These are phyloP conservation scores for Plebejus anna DNA, from an alignment of 2,888 invertebrate species.

Conservation along the genomic window DNA sequence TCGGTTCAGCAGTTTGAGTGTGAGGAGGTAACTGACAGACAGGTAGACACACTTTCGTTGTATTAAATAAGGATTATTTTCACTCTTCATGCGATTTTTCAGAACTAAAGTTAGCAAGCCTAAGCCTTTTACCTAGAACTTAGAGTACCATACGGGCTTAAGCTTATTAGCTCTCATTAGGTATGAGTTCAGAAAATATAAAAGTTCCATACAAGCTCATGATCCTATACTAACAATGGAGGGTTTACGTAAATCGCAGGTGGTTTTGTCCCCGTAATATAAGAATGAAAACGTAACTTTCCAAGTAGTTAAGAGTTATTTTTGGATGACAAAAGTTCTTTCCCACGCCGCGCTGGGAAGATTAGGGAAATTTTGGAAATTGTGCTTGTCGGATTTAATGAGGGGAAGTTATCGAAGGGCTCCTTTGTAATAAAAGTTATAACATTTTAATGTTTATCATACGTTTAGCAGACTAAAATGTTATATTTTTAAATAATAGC, in stretches of 20 bases:
- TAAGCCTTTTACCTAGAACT: neutral
- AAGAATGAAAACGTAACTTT: slow-evolving; percentile 4
- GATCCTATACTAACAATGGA: neutral
- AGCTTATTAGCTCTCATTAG: neutral
- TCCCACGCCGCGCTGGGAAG: neutral
- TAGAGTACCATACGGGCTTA: neutral
- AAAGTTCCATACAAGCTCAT: neutral
- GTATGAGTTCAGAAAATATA: neutral
- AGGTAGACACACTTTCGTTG: too few relatives aligned
- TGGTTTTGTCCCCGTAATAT: neutral
- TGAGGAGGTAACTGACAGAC: too few relatives aligned
- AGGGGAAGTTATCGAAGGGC: neutral
- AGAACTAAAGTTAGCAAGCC: neutral
- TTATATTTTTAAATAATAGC: too few relatives aligned
- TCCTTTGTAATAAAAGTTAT: slow-evolving; percentile 4
- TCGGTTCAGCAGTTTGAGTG: too few relatives aligned
- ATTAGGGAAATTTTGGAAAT: neutral
- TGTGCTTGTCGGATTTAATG: neutral
- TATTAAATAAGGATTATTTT: neutral
- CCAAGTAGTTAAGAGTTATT: slow-evolving; percentile 12
- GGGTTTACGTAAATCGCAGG: neutral
- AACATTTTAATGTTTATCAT: neutral
- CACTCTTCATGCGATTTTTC: neutral
- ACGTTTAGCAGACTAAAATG: too few relatives aligned
- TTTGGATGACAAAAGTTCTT: slow-evolving; percentile 16